phyloP scores from a whole-genome alignment of 2,113 vertebrate genomes.

The Lonchura striata region DNA sequence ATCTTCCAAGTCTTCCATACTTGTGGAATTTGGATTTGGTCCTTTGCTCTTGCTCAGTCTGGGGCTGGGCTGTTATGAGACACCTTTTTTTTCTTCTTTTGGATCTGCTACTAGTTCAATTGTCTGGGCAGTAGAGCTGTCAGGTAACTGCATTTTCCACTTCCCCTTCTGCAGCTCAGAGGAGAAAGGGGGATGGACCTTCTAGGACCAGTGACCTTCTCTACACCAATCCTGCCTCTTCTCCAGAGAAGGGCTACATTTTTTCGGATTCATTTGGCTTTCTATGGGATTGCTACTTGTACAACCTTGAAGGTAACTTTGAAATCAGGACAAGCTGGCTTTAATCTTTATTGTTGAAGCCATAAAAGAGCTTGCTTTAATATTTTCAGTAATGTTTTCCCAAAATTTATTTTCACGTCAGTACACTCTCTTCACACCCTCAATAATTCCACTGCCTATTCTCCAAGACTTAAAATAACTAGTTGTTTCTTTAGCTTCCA shows the following conservation, averaged over 20 bases:
- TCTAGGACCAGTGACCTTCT: background rate
- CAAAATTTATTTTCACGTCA: background rate
- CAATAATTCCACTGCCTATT: background rate
- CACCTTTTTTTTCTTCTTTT: background rate
- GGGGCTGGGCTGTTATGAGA: background rate
- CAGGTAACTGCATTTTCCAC: background rate
- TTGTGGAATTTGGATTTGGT: background rate
- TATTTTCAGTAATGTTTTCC: background rate
- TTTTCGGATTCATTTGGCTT: background rate
- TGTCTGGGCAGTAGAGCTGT: background rate
- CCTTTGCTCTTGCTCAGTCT: background rate
- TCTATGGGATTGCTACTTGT: background rate
- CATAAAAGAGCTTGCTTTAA: background rate
- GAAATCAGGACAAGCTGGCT: background rate
- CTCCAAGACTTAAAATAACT: slow-evolving; percentile 17
- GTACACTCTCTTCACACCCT: background rate
- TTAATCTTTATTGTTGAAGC: background rate
- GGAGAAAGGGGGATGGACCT: background rate
- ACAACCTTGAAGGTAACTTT: background rate
- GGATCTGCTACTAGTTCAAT: background rate
- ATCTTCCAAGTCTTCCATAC: background rate
- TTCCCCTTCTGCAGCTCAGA: background rate
- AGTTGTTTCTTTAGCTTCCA: background rate
- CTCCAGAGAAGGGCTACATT: background rate
- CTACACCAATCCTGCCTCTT: background rate